Conservation (phyloP, 2,888 invertebrate species). For the Athalia rosae region DNA sequence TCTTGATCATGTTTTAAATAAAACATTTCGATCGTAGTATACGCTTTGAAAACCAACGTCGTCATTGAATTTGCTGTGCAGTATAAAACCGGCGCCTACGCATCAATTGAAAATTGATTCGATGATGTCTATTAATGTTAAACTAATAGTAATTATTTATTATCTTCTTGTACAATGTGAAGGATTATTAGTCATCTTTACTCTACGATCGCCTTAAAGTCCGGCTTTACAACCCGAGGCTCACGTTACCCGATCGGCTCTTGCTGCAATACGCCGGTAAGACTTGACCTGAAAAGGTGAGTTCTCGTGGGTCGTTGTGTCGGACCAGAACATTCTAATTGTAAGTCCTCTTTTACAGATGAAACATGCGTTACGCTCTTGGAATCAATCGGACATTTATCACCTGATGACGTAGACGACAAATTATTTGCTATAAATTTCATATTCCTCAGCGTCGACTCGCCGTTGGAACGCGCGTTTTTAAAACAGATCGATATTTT, state of each 20-base stretch:
- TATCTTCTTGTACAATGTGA: neutral
- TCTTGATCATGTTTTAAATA: neutral
- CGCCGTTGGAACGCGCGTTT: neutral
- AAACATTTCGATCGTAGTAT: neutral
- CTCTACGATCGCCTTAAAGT: slow-evolving; percentile 13
- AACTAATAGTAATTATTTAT: neutral
- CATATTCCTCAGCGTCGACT: slow-evolving; percentile 1
- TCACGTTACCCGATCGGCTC: slow-evolving; percentile 5
- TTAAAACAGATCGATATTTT: too few species aligned
- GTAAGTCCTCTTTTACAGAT: neutral
- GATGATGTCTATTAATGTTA: neutral
- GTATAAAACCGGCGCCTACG: neutral
- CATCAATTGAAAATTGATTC: neutral
- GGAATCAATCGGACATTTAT: slow-evolving; percentile 12
- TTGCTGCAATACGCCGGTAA: slow-evolving; percentile 23
- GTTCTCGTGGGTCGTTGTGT: slow-evolving; percentile 10
- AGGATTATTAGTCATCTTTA: neutral
- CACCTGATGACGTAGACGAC: neutral
- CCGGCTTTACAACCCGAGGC: slow-evolving; percentile 2
- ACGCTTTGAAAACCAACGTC: neutral
- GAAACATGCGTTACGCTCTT: neutral
- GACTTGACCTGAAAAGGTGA: slow-evolving; percentile 39
- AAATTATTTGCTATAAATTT: slow-evolving; percentile 5
- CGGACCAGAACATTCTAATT: slow-evolving; percentile 7
- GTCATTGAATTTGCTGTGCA: neutral